A percentile compares a stretch with the other conserved stretches of the same genome.
Conservation (phyloP, 2,797 vertebrate species). For the Muscicapa striata region DNA sequence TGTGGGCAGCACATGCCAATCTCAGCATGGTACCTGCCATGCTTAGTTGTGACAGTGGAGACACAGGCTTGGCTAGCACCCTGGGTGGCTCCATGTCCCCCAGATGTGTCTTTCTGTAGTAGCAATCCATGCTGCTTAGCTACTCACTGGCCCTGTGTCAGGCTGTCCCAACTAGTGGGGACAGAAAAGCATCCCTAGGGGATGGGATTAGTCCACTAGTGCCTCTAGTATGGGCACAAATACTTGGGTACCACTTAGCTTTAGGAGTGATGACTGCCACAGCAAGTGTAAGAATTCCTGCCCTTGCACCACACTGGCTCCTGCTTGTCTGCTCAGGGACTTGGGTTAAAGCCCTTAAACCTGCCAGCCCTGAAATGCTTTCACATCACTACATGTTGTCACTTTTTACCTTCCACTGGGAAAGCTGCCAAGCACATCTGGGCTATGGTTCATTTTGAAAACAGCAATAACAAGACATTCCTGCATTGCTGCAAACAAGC, state of each 20-base stretch:
- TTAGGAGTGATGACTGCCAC: not conserved
- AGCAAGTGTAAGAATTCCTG: not conserved
- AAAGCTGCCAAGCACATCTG: not conserved
- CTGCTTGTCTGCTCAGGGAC: not conserved
- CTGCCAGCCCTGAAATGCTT: not conserved
- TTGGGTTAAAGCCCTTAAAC: not conserved
- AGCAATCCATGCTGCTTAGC: fast-evolving
- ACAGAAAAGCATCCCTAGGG: not conserved
- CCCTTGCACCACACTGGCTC: fast-evolving
- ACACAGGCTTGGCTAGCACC: not conserved
- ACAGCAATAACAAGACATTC: not conserved
- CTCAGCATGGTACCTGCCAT: not conserved
- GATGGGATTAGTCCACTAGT: not conserved
- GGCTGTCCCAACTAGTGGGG: not conserved
- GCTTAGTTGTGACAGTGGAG: not conserved
- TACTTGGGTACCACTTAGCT: not conserved
- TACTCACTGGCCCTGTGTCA: not conserved
- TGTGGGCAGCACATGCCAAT: fast-evolving
- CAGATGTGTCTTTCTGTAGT: not conserved
- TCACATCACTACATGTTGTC: not conserved
- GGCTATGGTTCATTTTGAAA: not conserved
- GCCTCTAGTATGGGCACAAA: not conserved
- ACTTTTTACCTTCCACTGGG: not conserved
- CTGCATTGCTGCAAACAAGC: not conserved
- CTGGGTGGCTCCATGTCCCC: not conserved